A percentile compares a stretch with the other conserved stretches of the same genome.
Conservation (phyloP, 1,140 invertebrate genomes). For the Sitodiplosis mosellana region DNA sequence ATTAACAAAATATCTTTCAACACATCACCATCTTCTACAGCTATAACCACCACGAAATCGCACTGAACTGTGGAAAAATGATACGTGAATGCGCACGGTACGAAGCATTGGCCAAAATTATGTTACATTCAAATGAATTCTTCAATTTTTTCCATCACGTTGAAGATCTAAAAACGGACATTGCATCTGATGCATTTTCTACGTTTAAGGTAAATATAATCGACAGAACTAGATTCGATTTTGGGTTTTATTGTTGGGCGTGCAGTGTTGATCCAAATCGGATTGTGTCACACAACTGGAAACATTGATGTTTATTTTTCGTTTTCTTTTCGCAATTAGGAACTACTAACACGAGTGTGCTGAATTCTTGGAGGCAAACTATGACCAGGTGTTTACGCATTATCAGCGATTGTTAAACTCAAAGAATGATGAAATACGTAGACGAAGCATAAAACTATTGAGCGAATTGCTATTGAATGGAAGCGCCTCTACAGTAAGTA, state of each 20-base stretch:
- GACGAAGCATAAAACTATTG: slow-evolving; percentile 92
- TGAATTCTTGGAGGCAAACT: slow-evolving; percentile 96
- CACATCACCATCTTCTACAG: slow-evolving; percentile 34
- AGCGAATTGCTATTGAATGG: slow-evolving; percentile 94
- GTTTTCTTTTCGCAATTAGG: slow-evolving; percentile 36
- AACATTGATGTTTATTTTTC: no score
- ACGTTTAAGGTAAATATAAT: slow-evolving; percentile 86
- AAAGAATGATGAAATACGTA: slow-evolving; percentile 93
- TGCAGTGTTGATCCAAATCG: no score
- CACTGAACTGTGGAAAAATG: slow-evolving; percentile 98
- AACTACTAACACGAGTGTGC: slow-evolving; percentile 92
- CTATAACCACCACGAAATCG: slow-evolving; percentile 97
- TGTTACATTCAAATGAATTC: slow-evolving; percentile 94
- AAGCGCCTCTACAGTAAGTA: slow-evolving; percentile 91
- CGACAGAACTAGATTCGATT: not conserved
- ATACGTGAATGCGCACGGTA: slow-evolving; percentile 93
- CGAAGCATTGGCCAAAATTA: slow-evolving; percentile 94
- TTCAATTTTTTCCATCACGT: slow-evolving; percentile 99
- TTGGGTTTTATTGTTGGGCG: not conserved
- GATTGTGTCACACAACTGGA: no score
- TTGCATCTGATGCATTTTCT: slow-evolving; percentile 99
- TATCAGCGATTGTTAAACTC: slow-evolving; percentile 96
- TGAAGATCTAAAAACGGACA: slow-evolving; percentile 99
- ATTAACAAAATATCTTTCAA: no score
- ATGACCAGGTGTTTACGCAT: slow-evolving; percentile 93